Percentiles rank a stretch among this genome's conserved stretches.
phyloP scores from a whole-genome alignment of 2,888 invertebrate species.

The Agrotis exclamationis region DNA sequence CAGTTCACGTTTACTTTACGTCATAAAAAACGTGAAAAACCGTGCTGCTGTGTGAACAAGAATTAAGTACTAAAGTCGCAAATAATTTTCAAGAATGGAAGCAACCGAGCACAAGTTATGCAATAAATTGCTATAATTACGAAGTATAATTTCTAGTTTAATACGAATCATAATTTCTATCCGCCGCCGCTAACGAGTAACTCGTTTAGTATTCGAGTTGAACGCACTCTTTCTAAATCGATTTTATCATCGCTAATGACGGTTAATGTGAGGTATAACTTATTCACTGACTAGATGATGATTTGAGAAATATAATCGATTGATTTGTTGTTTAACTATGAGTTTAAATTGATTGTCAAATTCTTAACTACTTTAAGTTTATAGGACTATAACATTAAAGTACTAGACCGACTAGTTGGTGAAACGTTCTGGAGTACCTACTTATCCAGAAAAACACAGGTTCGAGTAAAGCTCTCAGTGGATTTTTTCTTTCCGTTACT shows the following conservation, averaged over 20 bases:
- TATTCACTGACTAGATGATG: conserved; percentile 10
- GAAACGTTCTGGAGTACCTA: too few relatives aligned
- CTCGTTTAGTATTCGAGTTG: conserved; percentile 53
- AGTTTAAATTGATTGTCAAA: neutral
- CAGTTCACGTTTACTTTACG: too few relatives aligned
- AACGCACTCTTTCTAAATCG: conserved; percentile 53
- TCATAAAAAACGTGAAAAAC: too few relatives aligned
- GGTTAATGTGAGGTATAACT: conserved; percentile 14
- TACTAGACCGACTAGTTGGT: neutral
- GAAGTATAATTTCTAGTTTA: conserved; percentile 34
- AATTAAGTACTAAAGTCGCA: neutral
- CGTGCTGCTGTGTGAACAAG: too few relatives aligned
- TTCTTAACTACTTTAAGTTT: neutral
- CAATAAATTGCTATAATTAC: conserved; percentile 29
- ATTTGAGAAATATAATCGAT: conserved; percentile 3
- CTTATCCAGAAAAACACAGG: too few relatives aligned
- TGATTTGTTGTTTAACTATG: conserved; percentile 12
- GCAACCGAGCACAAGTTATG: neutral
- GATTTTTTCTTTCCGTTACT: too few relatives aligned
- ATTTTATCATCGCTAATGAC: conserved; percentile 29
- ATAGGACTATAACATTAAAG: neutral
- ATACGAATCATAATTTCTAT: conserved; percentile 41
- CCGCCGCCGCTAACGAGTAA: conserved; percentile 38
- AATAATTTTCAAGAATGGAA: conserved; percentile 8
- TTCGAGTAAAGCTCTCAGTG: too few relatives aligned